phyloP scores from a whole-genome alignment of 2,888 invertebrate species.

The Andrena chrysosceles region DNA sequence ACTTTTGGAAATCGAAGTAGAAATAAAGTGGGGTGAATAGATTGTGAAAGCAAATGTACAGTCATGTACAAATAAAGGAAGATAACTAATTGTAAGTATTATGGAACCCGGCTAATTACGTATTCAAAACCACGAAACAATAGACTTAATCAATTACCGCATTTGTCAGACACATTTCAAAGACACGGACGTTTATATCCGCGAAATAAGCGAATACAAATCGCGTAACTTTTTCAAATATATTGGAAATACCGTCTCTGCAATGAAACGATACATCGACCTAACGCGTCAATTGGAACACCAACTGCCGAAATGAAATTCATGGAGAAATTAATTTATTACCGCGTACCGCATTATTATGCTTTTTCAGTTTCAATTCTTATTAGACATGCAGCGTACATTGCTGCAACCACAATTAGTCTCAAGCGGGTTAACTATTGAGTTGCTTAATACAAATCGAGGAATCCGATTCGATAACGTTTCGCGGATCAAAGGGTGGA shows the following conservation, averaged over 20 bases:
- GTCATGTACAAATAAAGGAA: too few relatives aligned
- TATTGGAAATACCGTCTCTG: slow-evolving; percentile 17
- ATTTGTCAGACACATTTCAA: neutral
- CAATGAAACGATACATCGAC: slow-evolving; percentile 17
- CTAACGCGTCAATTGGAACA: slow-evolving; percentile 29
- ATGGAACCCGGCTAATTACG: too few relatives aligned
- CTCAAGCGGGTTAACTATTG: too few relatives aligned
- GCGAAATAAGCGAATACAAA: slow-evolving; percentile 11
- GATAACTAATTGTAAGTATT: too few relatives aligned
- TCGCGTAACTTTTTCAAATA: slow-evolving; percentile 3
- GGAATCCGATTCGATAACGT: slow-evolving; percentile 3
- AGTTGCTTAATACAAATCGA: neutral
- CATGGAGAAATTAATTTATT: slow-evolving; percentile 19
- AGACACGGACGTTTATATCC: slow-evolving; percentile 1
- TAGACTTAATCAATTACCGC: slow-evolving; percentile 23
- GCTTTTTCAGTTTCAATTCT: too few relatives aligned
- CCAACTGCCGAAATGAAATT: slow-evolving; percentile 46
- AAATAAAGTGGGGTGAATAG: too few relatives aligned
- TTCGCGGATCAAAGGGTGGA: neutral
- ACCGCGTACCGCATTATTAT: neutral
- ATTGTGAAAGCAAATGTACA: too few relatives aligned
- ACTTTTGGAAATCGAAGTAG: too few relatives aligned
- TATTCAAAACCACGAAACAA: too few relatives aligned
- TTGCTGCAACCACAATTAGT: neutral
- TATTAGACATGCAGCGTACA: neutral